Base-by-base conservation (phyloP, 1,140 invertebrate species). In the Campoletis sonorensis region DNA sequence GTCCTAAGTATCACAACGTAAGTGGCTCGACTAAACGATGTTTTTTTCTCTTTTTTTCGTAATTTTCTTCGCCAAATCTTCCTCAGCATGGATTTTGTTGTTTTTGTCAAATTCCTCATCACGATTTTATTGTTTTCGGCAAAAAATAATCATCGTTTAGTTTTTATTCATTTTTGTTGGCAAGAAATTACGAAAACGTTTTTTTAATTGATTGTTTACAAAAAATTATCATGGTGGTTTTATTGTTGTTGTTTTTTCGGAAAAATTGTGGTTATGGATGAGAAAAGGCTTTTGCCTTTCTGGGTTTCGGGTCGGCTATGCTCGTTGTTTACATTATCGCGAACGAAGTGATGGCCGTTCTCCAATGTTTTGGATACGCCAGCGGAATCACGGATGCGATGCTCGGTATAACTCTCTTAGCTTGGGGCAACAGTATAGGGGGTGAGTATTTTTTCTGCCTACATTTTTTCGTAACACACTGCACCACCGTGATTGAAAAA, bases 371-470 rank as follows among this genome's bases (percentile, higher is more conserved):
- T 84, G 95, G 95, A 67, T 91, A 94, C 75, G 92, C 94, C 15
- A 93, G 94, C 79, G 91, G 93, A 81, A 93, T 95, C 73, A 94
- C 94, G 84, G 92, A 94, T 86, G 93, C 94, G 61, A 94, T 95
- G 88, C 90, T 96, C 16, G 95, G 95, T 40, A 91, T 96, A 64
- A 95, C 95, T 18, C 91, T 96, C 37, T 91, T 96, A 21, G 95
- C 95, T 0, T 96, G 95, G 95, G 95, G 95, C 37, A 96, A 96
- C 88, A 94, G 94, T 87, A 91, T 96, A 76, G 94, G 94, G 84
- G 94, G 94, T 95, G 91, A 92, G 89, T 71, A n/a, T n/a, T n/a
- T 45, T 45, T 33, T 33, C 7, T 33, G 30, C 30, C 2, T 33
- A 33, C 30, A n/a, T n/a, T n/a, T n/a, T n/a, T n/a, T n/a, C n/a